Conservation (phyloP, 2,113 vertebrate genomes). For the Neolamprologus modestus region DNA sequence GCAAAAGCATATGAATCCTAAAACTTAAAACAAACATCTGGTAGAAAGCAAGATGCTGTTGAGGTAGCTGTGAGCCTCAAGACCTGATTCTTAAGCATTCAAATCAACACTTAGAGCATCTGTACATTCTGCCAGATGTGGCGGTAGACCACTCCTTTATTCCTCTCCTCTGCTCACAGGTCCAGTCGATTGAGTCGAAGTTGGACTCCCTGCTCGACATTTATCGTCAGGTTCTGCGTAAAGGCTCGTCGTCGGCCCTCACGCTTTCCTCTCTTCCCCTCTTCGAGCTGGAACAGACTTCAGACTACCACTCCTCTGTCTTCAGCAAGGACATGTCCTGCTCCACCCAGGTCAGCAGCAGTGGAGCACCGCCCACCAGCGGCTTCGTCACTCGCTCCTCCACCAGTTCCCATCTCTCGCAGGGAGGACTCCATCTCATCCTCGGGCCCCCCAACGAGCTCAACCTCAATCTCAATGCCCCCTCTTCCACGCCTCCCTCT, state of each 20-base stretch:
- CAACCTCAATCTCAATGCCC: conserved; percentile 79
- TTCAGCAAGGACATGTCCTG: conserved; percentile 83
- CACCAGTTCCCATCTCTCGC: conserved; percentile 81
- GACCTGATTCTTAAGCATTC: not conserved
- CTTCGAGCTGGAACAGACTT: conserved; percentile 90
- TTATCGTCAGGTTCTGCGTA: conserved; percentile 88
- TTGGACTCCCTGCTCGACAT: conserved; percentile 91
- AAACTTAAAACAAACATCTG: not conserved
- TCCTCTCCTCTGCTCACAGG: conserved; percentile 58
- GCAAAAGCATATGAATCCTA: not conserved
- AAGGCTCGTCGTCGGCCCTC: conserved; percentile 85
- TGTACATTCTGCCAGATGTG: not conserved
- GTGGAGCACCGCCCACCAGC: conserved; percentile 16
- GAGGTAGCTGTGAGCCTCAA: not conserved
- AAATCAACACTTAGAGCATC: not conserved
- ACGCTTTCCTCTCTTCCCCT: conserved; percentile 85
- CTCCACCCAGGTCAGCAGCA: conserved; percentile 77
- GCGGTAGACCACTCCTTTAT: not conserved
- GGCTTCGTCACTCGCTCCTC: conserved; percentile 80
- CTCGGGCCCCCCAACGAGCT: conserved; percentile 85
- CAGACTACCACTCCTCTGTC: conserved; percentile 85
- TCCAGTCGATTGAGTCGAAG: conserved; percentile 96
- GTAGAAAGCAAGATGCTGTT: not conserved
- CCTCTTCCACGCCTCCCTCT: conserved; percentile 74
- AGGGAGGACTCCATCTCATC: conserved; percentile 86